Evolutionary conservation across 2,797 vertebrate species (phyloP).

Genomic region (Lacerta agilis): DNA sequence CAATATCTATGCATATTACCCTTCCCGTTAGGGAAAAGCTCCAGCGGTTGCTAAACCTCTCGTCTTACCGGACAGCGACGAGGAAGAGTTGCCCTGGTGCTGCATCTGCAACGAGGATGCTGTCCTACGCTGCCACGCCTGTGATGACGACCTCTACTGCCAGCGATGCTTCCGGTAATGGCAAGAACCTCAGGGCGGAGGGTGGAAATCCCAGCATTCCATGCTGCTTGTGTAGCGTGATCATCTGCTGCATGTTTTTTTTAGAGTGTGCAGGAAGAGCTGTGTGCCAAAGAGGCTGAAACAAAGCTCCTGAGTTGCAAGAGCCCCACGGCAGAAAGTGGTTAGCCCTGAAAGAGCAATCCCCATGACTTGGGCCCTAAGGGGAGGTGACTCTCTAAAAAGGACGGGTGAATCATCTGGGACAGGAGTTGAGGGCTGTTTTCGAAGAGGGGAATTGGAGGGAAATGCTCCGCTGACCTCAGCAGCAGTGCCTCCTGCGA

Average conservation of each 20-base stretch:
- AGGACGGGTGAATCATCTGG: neutral
- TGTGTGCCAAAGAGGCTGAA: neutral
- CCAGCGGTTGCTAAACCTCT: constrained; percentile 39
- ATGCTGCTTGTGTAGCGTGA: neutral
- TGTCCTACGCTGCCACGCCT: constrained; percentile 88
- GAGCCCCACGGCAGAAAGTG: neutral
- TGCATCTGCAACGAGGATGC: constrained; percentile 96
- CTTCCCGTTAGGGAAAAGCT: constrained; percentile 46
- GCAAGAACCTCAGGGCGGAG: fast-evolving
- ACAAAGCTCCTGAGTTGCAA: neutral
- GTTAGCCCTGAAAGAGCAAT: neutral
- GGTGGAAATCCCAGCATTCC: neutral
- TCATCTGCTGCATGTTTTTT: neutral
- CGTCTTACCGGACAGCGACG: constrained; percentile 77
- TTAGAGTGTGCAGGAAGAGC: neutral
- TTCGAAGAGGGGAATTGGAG: too few relatives aligned
- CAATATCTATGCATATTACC: neutral
- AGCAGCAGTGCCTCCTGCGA: too few relatives aligned
- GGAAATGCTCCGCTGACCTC: too few relatives aligned
- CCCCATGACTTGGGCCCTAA: neutral
- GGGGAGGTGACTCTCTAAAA: neutral
- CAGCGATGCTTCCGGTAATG: constrained; percentile 91
- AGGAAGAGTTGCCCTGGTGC: constrained; percentile 96
- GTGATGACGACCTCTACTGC: constrained; percentile 93
- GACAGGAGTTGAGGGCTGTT: too few relatives aligned